Conservation (phyloP, 2,797 vertebrate genomes). For the Peromyscus nudipes region DNA sequence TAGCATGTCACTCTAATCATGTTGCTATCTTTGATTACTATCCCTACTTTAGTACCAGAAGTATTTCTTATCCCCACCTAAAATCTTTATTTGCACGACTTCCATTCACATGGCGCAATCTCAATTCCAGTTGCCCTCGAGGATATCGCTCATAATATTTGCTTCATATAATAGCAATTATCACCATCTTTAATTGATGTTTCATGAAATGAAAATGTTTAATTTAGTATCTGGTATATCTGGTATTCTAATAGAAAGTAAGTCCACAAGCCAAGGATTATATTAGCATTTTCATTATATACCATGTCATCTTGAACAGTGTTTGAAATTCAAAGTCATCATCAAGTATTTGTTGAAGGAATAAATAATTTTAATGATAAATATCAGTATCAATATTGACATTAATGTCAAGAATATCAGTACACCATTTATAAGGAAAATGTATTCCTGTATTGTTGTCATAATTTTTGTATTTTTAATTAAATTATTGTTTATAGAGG, state of each 20-base stretch:
- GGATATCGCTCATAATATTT: background rate
- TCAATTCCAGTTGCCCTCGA: background rate
- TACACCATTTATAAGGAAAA: background rate
- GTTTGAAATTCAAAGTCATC: background rate
- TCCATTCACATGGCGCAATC: background rate
- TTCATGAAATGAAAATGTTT: background rate
- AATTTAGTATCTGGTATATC: background rate
- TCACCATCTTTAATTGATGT: background rate
- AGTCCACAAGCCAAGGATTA: background rate
- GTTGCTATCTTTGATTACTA: background rate
- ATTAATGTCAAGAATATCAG: no score
- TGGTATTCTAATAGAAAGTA: no score
- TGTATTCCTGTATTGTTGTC: background rate
- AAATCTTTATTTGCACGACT: background rate
- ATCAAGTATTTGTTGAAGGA: background rate
- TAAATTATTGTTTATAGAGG: background rate
- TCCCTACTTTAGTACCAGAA: no score
- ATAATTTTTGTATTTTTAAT: background rate
- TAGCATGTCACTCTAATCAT: no score
- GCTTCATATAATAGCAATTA: background rate
- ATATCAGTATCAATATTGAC: no score
- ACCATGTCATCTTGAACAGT: background rate
- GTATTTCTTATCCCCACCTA: no score
- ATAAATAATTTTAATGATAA: background rate
- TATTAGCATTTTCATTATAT: background rate